These are phyloP conservation scores for Melinopterus prodromus DNA, from an alignment of 2,888 invertebrate genomes.

Conservation along the genomic window DNA sequence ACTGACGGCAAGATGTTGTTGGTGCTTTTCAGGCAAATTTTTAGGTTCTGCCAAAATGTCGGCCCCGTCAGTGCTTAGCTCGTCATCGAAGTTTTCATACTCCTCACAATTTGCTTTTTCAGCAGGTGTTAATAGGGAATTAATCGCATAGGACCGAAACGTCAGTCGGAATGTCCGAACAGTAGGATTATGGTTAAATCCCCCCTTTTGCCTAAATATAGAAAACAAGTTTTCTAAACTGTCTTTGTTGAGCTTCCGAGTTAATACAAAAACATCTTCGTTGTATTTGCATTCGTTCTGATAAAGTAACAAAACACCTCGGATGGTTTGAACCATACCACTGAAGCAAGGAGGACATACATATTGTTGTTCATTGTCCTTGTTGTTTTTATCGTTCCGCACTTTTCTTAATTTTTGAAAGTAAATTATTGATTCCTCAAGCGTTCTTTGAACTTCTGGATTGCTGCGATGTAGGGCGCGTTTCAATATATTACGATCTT, in stretches of 20 bases:
- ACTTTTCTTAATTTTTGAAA: background rate
- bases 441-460: constrained; percentile 7
- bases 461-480: background rate
- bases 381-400: too few relatives aligned
- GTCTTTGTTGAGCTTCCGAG: constrained; percentile 22
- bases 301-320: constrained; percentile 13
- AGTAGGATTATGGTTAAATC: constrained; percentile 28
- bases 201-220: constrained; percentile 24
- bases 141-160: too few relatives aligned
- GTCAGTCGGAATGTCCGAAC: constrained; percentile 19
- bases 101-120: too few relatives aligned
- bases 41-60: too few relatives aligned
- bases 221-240: constrained; percentile 25
- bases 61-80: too few relatives aligned
- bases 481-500: too few relatives aligned
- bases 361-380: background rate
- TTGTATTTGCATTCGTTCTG: background rate
- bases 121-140: too few relatives aligned
- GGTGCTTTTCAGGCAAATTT: too few relatives aligned
- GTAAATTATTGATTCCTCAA: background rate
- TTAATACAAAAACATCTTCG: constrained; percentile 12
- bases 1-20: too few relatives aligned
- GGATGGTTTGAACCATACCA: constrained; percentile 20
- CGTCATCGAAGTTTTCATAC: too few relatives aligned
- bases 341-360: constrained; percentile 17